Conservation (phyloP, 2,797 vertebrate genomes). For the Avahi laniger region DNA sequence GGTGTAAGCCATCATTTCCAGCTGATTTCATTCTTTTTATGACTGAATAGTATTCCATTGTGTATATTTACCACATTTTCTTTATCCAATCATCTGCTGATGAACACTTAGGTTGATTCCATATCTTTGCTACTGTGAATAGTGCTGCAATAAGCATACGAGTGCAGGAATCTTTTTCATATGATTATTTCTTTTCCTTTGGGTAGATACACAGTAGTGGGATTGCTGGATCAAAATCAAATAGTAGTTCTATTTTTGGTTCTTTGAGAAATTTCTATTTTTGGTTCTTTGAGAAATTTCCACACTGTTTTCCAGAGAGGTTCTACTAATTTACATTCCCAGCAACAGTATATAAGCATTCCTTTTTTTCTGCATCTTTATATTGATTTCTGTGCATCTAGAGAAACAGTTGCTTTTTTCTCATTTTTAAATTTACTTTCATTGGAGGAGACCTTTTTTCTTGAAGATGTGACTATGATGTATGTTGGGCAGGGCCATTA, state of each 20-base stretch:
- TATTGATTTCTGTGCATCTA: not conserved
- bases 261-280: not conserved
- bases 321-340: not conserved
- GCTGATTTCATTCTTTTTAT: not conserved
- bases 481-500: not conserved
- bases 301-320: not conserved
- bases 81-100: not conserved
- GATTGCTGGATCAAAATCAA: not conserved
- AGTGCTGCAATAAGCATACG: not conserved
- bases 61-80: not conserved
- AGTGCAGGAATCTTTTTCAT: not conserved
- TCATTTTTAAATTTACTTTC: not conserved
- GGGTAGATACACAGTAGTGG: not conserved
- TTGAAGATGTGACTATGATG: not conserved
- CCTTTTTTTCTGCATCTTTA: not conserved
- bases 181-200: not conserved
- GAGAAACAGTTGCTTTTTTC: not conserved
- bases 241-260: not conserved
- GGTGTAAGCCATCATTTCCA: not conserved
- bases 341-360: not conserved
- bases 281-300: not conserved
- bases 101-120: not conserved
- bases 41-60: not conserved
- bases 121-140: not conserved
- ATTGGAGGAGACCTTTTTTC: not conserved